Base-by-base conservation (phyloP, 1,140 invertebrate species). In the Harpegnathos saltator region DNA sequence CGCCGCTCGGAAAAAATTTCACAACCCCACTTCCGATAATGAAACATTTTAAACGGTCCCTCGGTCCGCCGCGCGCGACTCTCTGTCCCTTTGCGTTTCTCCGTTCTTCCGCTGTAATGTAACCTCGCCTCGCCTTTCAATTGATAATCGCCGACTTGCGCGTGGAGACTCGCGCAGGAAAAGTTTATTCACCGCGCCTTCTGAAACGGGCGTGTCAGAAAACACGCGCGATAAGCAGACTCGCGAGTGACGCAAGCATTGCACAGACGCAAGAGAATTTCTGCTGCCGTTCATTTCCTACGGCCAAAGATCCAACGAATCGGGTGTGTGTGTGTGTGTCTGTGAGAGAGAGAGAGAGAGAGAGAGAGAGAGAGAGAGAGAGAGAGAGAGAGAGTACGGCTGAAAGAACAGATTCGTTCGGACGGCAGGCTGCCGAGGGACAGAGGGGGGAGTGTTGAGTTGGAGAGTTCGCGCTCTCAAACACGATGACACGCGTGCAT, bases 11-110 rank as follows among this genome's bases (percentile, higher is more conserved):
- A 71, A 80, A 80, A 80, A 80, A 58, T 80, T 80, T 22, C 62
- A 33, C 38, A 68, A 24, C 75, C 7, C 63, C 62, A 68, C 65
- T 69, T 68, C 74, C 75, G 17, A 80, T 80, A 80, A 80, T 69
- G 52, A 80, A 80, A 80, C 52, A 78, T 80, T 80, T 80, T 80
- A 48, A 80, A 58, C 52, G 48, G 22, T 69, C 5, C 17, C 38
- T 11, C 24, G 11, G 4, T 14, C 24, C 22, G n/a, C 17, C n/a
- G 17, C 12, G 3, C 7, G 38, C 3, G n/a, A 11, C 38, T 44
- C 17, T 0, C 65, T 17, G 19, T 12, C 3, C 63, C 26, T 15
- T 7, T 2, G 7, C 22, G 9, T 26, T 69, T 78, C 69, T 58
- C 12, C 14, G 9, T 54, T 54, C 1, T 14, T 26, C 5, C 17